Conservation (phyloP, 2,113 vertebrate genomes). For the Oreochromis tanganicae region DNA sequence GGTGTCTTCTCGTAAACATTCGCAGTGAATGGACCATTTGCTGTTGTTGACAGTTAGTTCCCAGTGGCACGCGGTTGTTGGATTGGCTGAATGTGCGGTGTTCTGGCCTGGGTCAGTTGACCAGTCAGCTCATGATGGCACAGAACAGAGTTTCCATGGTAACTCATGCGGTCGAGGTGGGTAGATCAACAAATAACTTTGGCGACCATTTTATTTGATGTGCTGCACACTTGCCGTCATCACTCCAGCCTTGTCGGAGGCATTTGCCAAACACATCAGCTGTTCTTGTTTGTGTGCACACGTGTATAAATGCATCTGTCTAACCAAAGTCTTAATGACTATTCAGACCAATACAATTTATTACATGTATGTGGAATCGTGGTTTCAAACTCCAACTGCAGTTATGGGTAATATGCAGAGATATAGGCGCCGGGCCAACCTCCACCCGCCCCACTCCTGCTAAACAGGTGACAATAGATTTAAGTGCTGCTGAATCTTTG, state of each 20-base stretch:
- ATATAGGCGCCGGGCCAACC: background rate
- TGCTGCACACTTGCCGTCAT: background rate
- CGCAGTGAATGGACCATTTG: constrained; percentile 8
- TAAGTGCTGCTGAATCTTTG: background rate
- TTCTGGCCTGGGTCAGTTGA: background rate
- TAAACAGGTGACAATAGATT: background rate
- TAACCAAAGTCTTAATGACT: background rate
- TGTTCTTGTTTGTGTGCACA: background rate
- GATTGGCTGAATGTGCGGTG: background rate
- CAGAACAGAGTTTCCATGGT: constrained; percentile 44
- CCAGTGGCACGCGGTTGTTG: background rate
- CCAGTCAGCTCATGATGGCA: background rate
- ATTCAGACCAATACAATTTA: background rate
- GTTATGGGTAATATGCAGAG: background rate
- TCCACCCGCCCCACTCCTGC: accelerated
- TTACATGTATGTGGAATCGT: background rate
- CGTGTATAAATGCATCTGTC: background rate
- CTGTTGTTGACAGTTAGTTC: constrained; percentile 4
- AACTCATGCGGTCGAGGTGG: constrained; percentile 7
- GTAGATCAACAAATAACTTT: background rate
- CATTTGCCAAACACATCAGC: background rate
- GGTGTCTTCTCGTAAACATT: background rate
- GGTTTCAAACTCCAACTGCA: background rate
- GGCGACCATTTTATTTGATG: background rate
- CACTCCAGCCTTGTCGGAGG: background rate